Evolutionary conservation across 2,797 vertebrate species (phyloP), one percentile per base, ranked within the genome.

Genomic region (Amazona ochrocephala): DNA sequence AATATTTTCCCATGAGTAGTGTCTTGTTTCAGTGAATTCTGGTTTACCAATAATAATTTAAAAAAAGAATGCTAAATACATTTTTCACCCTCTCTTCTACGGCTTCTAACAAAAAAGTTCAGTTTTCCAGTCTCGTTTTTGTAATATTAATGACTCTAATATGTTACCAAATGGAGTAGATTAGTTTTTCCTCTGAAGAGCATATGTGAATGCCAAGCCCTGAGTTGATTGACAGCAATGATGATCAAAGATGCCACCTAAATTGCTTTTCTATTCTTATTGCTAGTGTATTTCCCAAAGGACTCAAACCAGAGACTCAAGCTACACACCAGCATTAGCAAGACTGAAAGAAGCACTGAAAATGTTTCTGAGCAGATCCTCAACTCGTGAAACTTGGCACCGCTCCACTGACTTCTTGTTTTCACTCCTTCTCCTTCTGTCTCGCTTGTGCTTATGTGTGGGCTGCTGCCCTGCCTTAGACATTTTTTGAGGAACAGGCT

Each of bases 341-440:
- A 95, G 90, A 94, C 80, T 94, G 93, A 96, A 94, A 94, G 94
- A 90, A 94, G 79, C 70, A 89, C 94, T 68, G 95, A 93, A 95
- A 95, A 94, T 87, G 87, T 93, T 97, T 93, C 94, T 68, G 95
- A 94, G 86, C 96, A 96, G 93, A 95, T 96, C 93, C 72, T 89
- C 86, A 96, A 87, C 88, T 94, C 91, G 86, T 87, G 77, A 96
- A 97, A 94, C 87, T 82, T 97, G 96, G 94, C 95, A 92, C 61
- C 65, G 77, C 84, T 95, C 95, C 95, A 94, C 90, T 92, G 90
- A 94, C 95, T 97, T 94, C 95, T 93, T 95, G 94, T 97, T 96
- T 94, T 96, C 95, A 84, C 90, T 94, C 91, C 90, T 96, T 95
- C 93, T 95, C 92, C 92, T 97, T 96, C 96, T 96, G 92, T 96